Evolutionary conservation across 2,113 vertebrate genomes (phyloP).

Genomic region (Nesoenas mayeri): DNA sequence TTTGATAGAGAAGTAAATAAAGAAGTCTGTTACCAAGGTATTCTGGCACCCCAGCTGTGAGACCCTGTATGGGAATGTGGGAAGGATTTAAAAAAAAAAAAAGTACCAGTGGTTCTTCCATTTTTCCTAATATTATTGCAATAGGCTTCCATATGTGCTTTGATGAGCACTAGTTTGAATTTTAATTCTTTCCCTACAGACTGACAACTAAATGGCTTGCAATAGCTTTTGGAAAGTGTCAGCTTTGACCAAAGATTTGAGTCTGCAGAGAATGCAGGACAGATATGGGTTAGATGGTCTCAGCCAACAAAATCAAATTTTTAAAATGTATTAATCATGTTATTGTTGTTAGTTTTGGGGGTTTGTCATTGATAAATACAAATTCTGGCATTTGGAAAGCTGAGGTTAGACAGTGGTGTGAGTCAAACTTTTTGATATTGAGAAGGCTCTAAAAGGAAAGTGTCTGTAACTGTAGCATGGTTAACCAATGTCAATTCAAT

Average conservation of each 20-base stretch:
- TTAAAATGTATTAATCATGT: background rate
- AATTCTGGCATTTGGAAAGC: background rate
- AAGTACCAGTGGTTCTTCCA: background rate
- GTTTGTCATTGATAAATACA: background rate
- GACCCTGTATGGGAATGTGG: background rate
- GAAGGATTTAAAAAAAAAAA: background rate
- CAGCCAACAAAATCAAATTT: background rate
- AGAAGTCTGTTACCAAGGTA: background rate
- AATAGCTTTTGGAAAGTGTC: background rate
- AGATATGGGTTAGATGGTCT: background rate
- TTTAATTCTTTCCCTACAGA: background rate
- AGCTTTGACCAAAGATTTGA: background rate
- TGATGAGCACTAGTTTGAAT: background rate
- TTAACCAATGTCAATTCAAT: background rate
- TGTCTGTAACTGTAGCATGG: background rate
- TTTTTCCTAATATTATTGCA: background rate
- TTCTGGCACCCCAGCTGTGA: background rate
- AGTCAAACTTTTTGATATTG: background rate
- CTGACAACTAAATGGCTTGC: background rate
- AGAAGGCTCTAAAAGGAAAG: background rate
- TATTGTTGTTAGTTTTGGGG: background rate
- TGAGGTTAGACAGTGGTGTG: background rate
- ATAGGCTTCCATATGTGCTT: background rate
- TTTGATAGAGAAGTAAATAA: background rate
- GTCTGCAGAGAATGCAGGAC: background rate